phyloP scores from a whole-genome alignment of 2,113 vertebrate species.

The Micronycteris hirsuta region DNA sequence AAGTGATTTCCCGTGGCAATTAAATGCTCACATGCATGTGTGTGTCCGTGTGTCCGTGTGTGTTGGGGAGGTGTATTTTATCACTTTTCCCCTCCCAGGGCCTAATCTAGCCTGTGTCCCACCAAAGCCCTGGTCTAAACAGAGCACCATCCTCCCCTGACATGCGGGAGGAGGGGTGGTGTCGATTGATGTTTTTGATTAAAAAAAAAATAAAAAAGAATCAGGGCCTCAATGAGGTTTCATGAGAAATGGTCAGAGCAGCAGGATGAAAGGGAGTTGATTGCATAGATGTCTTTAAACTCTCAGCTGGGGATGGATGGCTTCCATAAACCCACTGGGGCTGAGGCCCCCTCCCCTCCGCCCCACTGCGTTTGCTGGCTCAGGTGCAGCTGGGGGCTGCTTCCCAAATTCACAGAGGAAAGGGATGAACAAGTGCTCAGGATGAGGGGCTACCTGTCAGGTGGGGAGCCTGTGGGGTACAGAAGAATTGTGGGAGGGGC shows the following conservation, averaged over 20 bases:
- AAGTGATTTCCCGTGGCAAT: not conserved
- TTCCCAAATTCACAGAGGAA: conserved; percentile 59
- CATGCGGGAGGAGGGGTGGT: not conserved
- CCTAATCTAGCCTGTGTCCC: not conserved
- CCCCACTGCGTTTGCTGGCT: not conserved
- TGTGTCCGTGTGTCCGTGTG: not conserved
- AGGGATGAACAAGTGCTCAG: not conserved
- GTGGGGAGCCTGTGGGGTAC: not conserved
- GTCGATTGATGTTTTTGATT: conserved; percentile 78
- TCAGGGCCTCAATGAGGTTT: conserved; percentile 51
- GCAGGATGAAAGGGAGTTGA: conserved; percentile 33
- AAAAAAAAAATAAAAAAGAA: conserved; percentile 4
- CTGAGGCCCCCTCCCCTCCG: not conserved
- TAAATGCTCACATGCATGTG: not conserved
- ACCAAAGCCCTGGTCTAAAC: not conserved
- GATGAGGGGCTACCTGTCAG: not conserved
- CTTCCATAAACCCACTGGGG: conserved; percentile 58
- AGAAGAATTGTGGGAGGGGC: not conserved
- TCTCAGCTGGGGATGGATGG: conserved; percentile 67
- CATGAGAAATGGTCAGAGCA: conserved; percentile 54
- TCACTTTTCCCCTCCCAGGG: conserved; percentile 46
- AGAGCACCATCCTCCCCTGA: not conserved
- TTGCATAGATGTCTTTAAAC: conserved; percentile 62
- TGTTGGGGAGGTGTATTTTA: conserved; percentile 53
- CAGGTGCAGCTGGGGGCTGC: not conserved